Evolutionary conservation across 2,797 vertebrate species (phyloP).

Genomic region (Siniperca undulata): DNA sequence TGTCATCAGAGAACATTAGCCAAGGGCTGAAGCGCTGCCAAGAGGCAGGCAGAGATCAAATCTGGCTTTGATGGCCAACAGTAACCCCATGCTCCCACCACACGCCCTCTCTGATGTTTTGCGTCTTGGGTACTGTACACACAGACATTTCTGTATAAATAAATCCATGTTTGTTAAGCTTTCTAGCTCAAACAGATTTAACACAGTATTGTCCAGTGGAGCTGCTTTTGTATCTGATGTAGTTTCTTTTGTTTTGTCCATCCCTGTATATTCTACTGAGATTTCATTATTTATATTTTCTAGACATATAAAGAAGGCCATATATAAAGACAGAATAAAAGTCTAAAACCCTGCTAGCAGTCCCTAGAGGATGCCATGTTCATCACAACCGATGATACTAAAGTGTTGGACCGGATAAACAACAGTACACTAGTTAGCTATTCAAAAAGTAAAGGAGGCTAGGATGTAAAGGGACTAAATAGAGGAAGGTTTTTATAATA

Average conservation of each 20-base stretch:
- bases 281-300: slow-evolving; percentile 10
- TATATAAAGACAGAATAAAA: neutral
- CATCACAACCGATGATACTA: neutral
- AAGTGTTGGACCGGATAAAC: neutral
- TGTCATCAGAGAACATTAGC: slow-evolving; percentile 79
- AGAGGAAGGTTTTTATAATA: neutral
- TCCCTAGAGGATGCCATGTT: neutral
- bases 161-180: slow-evolving; percentile 61
- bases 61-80: slow-evolving; percentile 73
- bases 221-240: slow-evolving; percentile 5
- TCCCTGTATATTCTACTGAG: neutral
- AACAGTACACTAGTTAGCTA: neutral
- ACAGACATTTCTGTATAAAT: slow-evolving; percentile 70
- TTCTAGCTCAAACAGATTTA: slow-evolving; percentile 32
- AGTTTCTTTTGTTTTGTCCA: slow-evolving; percentile 6
- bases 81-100: slow-evolving; percentile 58
- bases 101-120: slow-evolving; percentile 53
- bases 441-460: neutral
- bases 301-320: neutral
- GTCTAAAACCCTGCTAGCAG: too few species aligned
- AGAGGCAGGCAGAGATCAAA: slow-evolving; percentile 76
- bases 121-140: slow-evolving; percentile 62
- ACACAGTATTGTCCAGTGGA: slow-evolving; percentile 19
- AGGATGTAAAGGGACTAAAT: neutral
- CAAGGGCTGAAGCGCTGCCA: slow-evolving; percentile 73